A percentile compares a stretch with the other conserved stretches of the same genome.
These are phyloP conservation scores for Caenorhabditis sulstoni DNA, from an alignment of 2,888 invertebrate genomes.

Conservation along the genomic window DNA sequence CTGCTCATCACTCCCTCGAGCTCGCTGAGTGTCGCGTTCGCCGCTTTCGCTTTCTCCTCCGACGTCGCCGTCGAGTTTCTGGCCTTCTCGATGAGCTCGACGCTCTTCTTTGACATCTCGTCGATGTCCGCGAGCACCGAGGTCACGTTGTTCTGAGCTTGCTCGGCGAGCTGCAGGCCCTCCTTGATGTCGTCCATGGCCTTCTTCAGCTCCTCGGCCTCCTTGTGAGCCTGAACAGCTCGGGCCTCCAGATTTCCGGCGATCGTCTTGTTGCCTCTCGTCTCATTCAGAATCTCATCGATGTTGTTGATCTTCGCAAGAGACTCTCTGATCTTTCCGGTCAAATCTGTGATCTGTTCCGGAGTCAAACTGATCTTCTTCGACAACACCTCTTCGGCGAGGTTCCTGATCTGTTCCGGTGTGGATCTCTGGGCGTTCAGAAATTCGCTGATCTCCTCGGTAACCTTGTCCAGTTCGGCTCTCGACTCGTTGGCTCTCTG, in stretches of 20 bases:
- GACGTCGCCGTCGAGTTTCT: conserved; percentile 55
- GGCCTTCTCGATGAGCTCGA: conserved; percentile 64
- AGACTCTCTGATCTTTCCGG: conserved; percentile 87
- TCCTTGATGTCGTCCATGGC: conserved; percentile 88
- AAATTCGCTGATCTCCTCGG: conserved; percentile 86
- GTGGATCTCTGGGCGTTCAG: conserved; percentile 84
- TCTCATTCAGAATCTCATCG: conserved; percentile 92
- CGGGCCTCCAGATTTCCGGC: conserved; percentile 87
- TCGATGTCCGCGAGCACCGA: conserved; percentile 88
- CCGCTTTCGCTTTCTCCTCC: conserved; percentile 80
- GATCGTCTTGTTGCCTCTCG: conserved; percentile 87
- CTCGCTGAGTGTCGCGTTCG: conserved; percentile 88
- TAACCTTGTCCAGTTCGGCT: conserved; percentile 85
- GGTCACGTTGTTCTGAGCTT: conserved; percentile 86
- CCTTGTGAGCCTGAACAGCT: conserved; percentile 86
- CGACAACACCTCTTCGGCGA: conserved; percentile 85
- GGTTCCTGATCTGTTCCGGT: conserved; percentile 83
- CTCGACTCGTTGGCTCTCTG: conserved; percentile 86
- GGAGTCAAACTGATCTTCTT: conserved; percentile 91
- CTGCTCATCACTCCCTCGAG: conserved; percentile 86
- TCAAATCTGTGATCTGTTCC: conserved; percentile 89
- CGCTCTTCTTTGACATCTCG: conserved; percentile 61
- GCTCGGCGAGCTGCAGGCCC: conserved; percentile 85
- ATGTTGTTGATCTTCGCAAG: conserved; percentile 92
- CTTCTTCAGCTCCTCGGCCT: conserved; percentile 86